Evolutionary conservation across 2,113 vertebrate genomes (phyloP).

Genomic region (Periophthalmodon schlosseri): DNA sequence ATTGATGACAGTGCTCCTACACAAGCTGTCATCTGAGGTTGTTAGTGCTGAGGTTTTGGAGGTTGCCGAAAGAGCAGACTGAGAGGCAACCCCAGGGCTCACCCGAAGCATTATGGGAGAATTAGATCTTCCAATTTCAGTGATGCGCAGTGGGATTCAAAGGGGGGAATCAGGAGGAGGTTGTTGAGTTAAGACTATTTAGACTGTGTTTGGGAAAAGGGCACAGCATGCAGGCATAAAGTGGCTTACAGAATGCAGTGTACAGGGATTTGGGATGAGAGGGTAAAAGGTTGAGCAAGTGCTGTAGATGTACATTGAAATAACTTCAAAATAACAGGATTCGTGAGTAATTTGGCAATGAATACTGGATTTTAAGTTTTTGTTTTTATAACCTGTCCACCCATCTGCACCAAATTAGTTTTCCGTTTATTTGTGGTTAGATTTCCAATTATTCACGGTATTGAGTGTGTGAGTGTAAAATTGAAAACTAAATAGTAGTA

Average conservation of each 20-base stretch:
- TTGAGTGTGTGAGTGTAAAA: neutral
- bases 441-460: neutral
- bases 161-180: neutral
- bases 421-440: neutral
- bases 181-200: neutral
- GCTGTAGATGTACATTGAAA: neutral
- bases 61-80: neutral
- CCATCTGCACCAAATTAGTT: no score
- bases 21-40: constrained; percentile 3
- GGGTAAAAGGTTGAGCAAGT: neutral
- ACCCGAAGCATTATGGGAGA: neutral
- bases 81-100: constrained; percentile 2
- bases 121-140: constrained; percentile 11
- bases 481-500: neutral
- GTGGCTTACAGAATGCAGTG: neutral
- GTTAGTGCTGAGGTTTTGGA: neutral
- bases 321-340: neutral
- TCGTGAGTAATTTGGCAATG: no score
- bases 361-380: no score
- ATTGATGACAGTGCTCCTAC: neutral
- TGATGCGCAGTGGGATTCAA: constrained; percentile 1
- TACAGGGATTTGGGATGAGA: neutral
- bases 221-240: neutral
- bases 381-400: no score
- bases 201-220: neutral